A percentile compares a stretch with the other conserved stretches of the same genome.
These are phyloP conservation scores for Panthera tigris DNA, from an alignment of 2,113 vertebrate genomes.

Conservation along the genomic window DNA sequence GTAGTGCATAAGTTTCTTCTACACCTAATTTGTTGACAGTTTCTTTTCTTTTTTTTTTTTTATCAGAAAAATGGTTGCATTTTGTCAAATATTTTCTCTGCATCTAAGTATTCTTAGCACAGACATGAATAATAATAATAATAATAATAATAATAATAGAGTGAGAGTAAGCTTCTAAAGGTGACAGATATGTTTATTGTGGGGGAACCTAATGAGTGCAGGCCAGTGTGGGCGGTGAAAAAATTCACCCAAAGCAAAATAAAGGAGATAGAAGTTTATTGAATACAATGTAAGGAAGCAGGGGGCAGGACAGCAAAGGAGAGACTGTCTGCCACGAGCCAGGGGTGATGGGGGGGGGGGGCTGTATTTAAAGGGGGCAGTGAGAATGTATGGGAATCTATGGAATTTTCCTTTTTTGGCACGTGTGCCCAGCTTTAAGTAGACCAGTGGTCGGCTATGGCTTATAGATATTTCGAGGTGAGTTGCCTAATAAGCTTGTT, in stretches of 20 bases:
- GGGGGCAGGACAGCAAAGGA: background rate
- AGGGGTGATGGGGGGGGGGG: accelerated
- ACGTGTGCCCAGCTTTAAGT: background rate
- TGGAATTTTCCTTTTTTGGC: background rate
- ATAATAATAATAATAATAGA: background rate
- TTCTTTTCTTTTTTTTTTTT: background rate
- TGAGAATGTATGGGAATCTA: background rate
- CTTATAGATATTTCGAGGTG: background rate
- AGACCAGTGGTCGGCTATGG: background rate
- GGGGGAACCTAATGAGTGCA: background rate
- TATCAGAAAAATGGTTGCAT: background rate
- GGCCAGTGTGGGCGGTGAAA: background rate
- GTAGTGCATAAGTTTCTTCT: background rate
- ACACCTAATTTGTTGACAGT: background rate
- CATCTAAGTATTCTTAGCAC: background rate
- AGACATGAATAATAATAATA: background rate
- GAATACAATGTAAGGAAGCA: background rate
- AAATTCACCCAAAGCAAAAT: background rate
- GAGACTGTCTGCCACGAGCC: background rate
- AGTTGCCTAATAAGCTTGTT: too few relatives aligned
- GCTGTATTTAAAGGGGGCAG: too few relatives aligned
- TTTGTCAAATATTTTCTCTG: background rate
- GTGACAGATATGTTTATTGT: background rate
- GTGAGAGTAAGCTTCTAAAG: background rate
- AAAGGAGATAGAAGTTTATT: background rate